Conservation (phyloP, 2,888 invertebrate genomes). For the Acleris laterana region DNA sequence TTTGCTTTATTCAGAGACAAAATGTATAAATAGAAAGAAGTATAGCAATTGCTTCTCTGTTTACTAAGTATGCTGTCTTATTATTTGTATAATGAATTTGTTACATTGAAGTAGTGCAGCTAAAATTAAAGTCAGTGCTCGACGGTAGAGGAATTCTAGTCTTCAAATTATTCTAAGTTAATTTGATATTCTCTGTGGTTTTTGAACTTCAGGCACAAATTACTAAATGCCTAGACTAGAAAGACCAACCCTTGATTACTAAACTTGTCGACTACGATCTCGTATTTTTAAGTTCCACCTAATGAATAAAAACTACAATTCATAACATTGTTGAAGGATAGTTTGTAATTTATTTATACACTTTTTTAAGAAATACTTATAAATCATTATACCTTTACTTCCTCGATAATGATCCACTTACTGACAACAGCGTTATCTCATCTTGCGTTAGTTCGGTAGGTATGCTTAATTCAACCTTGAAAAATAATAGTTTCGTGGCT, state of each 20-base stretch:
- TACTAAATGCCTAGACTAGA: slow-evolving; percentile 8
- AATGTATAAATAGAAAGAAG: neutral
- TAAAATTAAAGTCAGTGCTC: slow-evolving; percentile 19
- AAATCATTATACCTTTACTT: no score
- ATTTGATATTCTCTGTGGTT: slow-evolving; percentile 22
- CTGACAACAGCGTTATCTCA: no score
- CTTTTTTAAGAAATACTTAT: no score
- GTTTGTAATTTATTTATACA: no score
- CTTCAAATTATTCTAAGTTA: slow-evolving; percentile 21
- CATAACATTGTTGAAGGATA: no score
- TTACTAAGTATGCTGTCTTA: neutral
- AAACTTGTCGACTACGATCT: neutral
- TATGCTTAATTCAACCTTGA: no score
- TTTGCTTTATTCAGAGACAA: slow-evolving; percentile 16
- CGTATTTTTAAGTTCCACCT: no score
- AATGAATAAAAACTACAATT: no score
- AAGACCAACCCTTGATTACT: neutral
- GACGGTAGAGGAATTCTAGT: slow-evolving; percentile 8
- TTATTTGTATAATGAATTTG: slow-evolving; percentile 13
- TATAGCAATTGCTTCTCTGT: neutral
- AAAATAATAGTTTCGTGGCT: no score
- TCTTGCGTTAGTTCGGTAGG: no score
- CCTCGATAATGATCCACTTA: no score
- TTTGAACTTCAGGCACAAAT: slow-evolving; percentile 14
- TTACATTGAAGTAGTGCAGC: slow-evolving; percentile 4